phyloP scores from a whole-genome alignment of 2,888 invertebrate genomes.

The Elegia similella region DNA sequence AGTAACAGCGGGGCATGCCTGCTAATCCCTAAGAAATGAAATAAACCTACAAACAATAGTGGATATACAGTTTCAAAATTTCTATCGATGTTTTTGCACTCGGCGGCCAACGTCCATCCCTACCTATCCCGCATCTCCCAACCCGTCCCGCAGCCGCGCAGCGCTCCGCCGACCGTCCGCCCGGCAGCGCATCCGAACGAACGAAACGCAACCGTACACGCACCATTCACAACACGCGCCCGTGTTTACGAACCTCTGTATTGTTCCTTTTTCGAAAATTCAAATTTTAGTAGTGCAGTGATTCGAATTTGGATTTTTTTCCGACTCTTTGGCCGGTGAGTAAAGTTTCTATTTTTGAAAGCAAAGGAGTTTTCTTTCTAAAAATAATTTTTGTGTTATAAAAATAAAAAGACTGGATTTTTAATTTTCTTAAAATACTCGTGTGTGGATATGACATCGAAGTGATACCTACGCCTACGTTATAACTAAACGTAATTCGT shows the following conservation, averaged over 20 bases:
- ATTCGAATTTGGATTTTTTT: slow-evolving; percentile 50
- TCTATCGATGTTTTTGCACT: slow-evolving; percentile 39
- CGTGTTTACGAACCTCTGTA: slow-evolving; percentile 59
- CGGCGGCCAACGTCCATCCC: slow-evolving; percentile 37
- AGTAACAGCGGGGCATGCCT: too few species aligned
- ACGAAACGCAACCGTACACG: slow-evolving; percentile 60
- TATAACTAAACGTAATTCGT: slow-evolving; percentile 10
- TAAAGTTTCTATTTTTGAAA: slow-evolving; percentile 1
- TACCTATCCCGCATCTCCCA: slow-evolving; percentile 38
- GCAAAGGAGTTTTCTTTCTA: not conserved
- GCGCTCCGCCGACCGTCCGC: slow-evolving; percentile 62
- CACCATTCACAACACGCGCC: slow-evolving; percentile 53
- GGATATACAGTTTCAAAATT: not conserved
- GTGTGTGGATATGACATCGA: not conserved
- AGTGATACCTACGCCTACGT: not conserved
- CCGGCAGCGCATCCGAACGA: slow-evolving; percentile 77
- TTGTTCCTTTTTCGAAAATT: slow-evolving; percentile 30
- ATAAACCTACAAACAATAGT: too few species aligned
- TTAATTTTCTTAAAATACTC: not conserved
- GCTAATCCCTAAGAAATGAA: too few species aligned
- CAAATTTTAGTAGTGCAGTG: slow-evolving; percentile 42
- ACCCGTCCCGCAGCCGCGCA: slow-evolving; percentile 39
- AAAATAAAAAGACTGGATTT: not conserved
- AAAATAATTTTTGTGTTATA: not conserved
- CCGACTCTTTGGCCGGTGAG: slow-evolving; percentile 41